These are phyloP conservation scores for Polydrusus cervinus DNA, from an alignment of 2,888 invertebrate species.

Conservation along the genomic window DNA sequence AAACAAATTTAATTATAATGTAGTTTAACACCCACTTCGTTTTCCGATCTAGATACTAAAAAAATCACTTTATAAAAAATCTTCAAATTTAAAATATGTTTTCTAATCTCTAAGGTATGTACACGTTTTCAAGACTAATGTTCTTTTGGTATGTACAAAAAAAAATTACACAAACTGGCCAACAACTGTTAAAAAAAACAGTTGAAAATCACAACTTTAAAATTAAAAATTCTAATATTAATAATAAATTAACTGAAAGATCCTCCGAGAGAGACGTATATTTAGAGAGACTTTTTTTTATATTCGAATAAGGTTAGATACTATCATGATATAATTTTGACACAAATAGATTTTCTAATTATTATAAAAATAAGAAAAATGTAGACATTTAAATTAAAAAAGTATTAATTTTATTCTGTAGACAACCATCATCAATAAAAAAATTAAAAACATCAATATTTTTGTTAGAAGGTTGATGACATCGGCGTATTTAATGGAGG, in stretches of 20 bases:
- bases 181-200: conserved; percentile 30
- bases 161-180: conserved; percentile 35
- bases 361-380: too few species aligned
- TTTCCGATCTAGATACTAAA: not conserved
- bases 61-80: conserved; percentile 25
- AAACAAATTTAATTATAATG: conserved; percentile 1
- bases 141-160: conserved; percentile 32
- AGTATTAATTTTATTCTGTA: too few species aligned
- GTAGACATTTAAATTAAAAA: too few species aligned
- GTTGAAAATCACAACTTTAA: conserved; percentile 37
- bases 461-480: too few species aligned
- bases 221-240: conserved; percentile 13
- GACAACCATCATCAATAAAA: too few species aligned
- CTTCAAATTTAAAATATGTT: conserved; percentile 8
- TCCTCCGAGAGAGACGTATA: conserved; percentile 11
- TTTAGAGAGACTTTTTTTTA: not conserved
- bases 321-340: too few species aligned
- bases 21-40: not conserved
- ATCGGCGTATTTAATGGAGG: too few species aligned
- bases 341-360: not conserved
- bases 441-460: too few species aligned
- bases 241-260: conserved; percentile 26
- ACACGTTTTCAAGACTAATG: conserved; percentile 17
- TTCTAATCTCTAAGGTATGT: conserved; percentile 5
- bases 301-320: not conserved